Percentiles rank a stretch among this genome's conserved stretches.
Conservation (phyloP, 2,888 invertebrate genomes). For the Pyrocoelia pectoralis region DNA sequence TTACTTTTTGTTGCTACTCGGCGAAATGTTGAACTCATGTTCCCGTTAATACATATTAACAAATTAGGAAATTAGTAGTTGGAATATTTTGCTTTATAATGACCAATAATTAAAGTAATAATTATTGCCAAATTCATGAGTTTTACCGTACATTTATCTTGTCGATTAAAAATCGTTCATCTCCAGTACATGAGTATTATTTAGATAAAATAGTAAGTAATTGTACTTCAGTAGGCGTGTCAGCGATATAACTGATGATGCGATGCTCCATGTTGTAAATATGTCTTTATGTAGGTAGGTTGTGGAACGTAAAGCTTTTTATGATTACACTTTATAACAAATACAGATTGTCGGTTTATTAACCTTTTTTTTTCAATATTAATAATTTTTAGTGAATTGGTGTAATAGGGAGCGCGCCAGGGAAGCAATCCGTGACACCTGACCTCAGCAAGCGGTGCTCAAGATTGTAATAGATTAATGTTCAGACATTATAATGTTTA, state of each 20-base stretch:
- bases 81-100: too few species aligned
- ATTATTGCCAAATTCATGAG: too few species aligned
- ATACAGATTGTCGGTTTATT: conserved; percentile 5
- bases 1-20: too few species aligned
- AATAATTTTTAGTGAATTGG: not conserved
- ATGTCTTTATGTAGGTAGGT: conserved; percentile 1
- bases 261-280: not conserved
- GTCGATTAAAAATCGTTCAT: too few species aligned
- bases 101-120: too few species aligned
- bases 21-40: too few species aligned
- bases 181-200: too few species aligned
- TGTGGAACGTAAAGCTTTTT: not conserved
- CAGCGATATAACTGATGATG: conserved; percentile 1
- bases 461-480: not conserved
- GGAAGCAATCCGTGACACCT: not conserved
- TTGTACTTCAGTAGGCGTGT: not conserved
- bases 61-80: too few species aligned
- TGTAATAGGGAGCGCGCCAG: not conserved
- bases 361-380: not conserved
- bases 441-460: not conserved
- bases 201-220: not conserved
- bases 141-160: too few species aligned
- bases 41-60: too few species aligned
- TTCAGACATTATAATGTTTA: not conserved
- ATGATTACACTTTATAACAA: not conserved